phyloP scores from a whole-genome alignment of 2,797 vertebrate species.

The Myiotriccus ornatus region DNA sequence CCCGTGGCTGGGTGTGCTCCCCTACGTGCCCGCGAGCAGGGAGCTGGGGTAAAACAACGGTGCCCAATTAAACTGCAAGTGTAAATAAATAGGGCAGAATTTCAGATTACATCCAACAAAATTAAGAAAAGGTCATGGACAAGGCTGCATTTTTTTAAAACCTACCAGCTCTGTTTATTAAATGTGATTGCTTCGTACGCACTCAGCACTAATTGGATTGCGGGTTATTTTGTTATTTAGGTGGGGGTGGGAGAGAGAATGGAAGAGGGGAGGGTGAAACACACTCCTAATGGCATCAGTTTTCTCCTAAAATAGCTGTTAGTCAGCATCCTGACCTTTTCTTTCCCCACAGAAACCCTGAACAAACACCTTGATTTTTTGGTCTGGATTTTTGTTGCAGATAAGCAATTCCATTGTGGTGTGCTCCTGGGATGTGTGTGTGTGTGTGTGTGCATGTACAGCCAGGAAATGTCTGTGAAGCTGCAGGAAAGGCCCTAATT shows the following conservation, averaged over 20 bases:
- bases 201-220: slow-evolving; percentile 59
- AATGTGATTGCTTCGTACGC: slow-evolving; percentile 52
- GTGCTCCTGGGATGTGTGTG: neutral
- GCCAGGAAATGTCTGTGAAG: neutral
- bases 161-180: slow-evolving; percentile 61
- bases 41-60: neutral
- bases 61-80: slow-evolving; percentile 60
- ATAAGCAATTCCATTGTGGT: neutral
- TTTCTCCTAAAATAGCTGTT: slow-evolving; percentile 26
- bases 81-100: slow-evolving; percentile 68
- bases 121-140: slow-evolving; percentile 60
- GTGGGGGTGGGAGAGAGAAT: neutral
- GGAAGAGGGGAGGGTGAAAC: neutral
- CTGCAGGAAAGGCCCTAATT: neutral
- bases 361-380: neutral
- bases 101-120: slow-evolving; percentile 56
- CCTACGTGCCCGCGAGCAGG: neutral
- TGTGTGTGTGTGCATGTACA: neutral
- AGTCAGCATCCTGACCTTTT: neutral
- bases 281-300: neutral
- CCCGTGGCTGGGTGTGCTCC: fast-evolving
- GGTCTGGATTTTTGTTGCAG: neutral
- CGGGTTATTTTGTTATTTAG: slow-evolving; percentile 1
- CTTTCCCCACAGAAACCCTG: neutral
- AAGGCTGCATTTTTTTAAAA: slow-evolving; percentile 49